Conservation (phyloP, 2,113 vertebrate genomes). For the Gopherus flavomarginatus region DNA sequence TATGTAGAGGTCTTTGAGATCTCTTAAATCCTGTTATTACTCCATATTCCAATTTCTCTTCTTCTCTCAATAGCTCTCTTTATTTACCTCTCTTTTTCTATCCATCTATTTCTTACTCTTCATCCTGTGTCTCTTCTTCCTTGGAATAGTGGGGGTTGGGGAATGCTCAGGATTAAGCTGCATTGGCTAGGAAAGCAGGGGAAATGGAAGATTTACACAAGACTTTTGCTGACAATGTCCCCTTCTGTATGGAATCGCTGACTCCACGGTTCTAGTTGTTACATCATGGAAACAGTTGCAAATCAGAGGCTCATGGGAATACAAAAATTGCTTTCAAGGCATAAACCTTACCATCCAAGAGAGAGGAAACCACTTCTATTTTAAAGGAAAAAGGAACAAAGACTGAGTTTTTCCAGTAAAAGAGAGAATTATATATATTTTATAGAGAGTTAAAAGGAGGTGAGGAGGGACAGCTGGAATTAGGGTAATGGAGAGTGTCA, state of each 20-base stretch:
- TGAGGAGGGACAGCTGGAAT: not conserved
- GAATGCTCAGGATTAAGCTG: not conserved
- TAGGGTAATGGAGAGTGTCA: not conserved
- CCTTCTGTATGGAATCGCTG: not conserved
- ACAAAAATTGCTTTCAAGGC: not conserved
- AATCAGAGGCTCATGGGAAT: not conserved
- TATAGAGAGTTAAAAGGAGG: not conserved
- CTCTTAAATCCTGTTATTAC: not conserved
- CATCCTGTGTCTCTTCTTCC: not conserved
- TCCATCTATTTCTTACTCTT: not conserved
- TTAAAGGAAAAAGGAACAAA: not conserved
- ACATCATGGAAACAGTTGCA: not conserved
- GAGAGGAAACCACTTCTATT: not conserved
- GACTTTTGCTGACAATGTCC: slow-evolving; percentile 13
- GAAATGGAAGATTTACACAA: not conserved
- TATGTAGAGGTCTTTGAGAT: not conserved
- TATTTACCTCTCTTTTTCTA: not conserved
- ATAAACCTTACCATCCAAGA: not conserved
- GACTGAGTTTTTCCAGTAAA: not conserved
- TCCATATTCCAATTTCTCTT: not conserved
- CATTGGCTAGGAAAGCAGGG: not conserved
- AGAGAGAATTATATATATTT: not conserved
- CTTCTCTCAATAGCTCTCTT: not conserved
- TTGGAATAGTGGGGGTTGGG: not conserved
- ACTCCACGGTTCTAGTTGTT: not conserved